phyloP scores from a whole-genome alignment of 1,140 invertebrate genomes.

The Megalopta genalis region DNA sequence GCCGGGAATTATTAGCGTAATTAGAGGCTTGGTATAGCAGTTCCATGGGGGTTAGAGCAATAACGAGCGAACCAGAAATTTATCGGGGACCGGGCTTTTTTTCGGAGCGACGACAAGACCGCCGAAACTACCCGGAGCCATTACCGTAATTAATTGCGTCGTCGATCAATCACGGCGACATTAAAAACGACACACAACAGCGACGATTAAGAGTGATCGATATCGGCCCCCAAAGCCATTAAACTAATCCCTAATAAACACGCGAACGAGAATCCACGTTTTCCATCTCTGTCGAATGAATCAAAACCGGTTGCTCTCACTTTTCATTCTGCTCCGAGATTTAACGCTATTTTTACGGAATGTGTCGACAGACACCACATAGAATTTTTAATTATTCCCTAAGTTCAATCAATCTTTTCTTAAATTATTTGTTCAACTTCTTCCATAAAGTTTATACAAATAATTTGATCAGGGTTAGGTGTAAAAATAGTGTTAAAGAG shows the following conservation, averaged over 20 bases:
- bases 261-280: background rate
- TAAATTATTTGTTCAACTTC: no score
- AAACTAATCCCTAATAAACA: constrained; percentile 28
- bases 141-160: constrained; percentile 39
- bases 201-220: constrained; percentile 31
- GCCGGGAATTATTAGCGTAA: background rate
- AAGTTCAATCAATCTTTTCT: no score
- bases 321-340: no score
- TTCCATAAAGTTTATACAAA: no score
- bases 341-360: no score
- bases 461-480: no score
- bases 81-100: background rate
- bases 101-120: background rate
- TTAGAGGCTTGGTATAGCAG: background rate
- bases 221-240: background rate
- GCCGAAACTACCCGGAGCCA: constrained; percentile 15
- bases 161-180: constrained; percentile 38
- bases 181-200: constrained; percentile 23
- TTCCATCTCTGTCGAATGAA: no score
- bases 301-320: no score
- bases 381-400: no score
- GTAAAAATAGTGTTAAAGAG: no score
- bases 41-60: background rate
- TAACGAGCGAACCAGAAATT: background rate
- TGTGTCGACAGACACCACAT: no score